Evolutionary conservation across 2,113 vertebrate species (phyloP).

Genomic region (Alosa alosa): DNA sequence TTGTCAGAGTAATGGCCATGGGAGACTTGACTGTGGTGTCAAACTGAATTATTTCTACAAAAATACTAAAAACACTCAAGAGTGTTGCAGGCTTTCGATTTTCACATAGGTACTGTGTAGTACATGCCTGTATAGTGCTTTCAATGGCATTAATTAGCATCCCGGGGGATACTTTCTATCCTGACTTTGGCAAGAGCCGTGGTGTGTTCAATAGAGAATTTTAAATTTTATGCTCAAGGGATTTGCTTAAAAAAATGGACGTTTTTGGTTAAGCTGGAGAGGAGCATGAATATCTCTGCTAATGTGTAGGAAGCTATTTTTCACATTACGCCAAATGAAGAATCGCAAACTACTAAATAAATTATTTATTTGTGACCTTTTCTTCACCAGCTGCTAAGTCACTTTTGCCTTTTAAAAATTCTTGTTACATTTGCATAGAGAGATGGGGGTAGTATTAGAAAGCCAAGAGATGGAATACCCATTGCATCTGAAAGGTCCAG

Average conservation of each 20-base stretch:
- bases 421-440: background rate
- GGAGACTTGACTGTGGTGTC: background rate
- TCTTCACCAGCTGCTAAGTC: background rate
- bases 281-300: background rate
- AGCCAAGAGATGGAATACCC: no score
- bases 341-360: background rate
- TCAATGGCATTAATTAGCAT: constrained; percentile 27
- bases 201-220: constrained; percentile 16
- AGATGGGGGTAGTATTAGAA: no score
- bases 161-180: constrained; percentile 2
- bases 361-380: background rate
- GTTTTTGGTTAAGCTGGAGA: constrained; percentile 1
- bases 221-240: constrained; percentile 22
- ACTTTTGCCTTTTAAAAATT: background rate
- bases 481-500: no score
- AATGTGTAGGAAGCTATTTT: background rate
- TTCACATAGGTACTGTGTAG: background rate
- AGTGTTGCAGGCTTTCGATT: background rate
- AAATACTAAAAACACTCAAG: background rate
- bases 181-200: constrained; percentile 12
- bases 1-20: background rate
- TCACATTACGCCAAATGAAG: background rate
- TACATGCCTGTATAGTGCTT: constrained; percentile 12
- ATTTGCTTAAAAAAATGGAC: constrained; percentile 3
- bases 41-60: background rate